Evolutionary conservation across 2,888 invertebrate genomes (phyloP).

Genomic region (Pterostichus niger): DNA sequence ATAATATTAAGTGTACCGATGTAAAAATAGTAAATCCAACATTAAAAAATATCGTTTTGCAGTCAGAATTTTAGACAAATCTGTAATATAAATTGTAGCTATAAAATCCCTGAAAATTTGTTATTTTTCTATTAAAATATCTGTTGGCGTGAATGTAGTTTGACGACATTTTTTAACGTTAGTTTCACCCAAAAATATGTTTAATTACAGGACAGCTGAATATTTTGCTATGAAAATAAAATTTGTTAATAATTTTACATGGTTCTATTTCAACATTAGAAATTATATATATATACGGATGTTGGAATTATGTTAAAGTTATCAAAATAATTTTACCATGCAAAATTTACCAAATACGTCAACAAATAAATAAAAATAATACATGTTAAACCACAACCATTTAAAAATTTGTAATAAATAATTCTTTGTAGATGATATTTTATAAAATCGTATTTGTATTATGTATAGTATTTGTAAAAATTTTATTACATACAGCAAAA

Average conservation of each 20-base stretch:
- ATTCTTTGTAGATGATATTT: constrained; percentile 6
- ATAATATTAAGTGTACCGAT: constrained; percentile 21
- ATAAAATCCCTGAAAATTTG: constrained; percentile 37
- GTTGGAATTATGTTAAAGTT: no score
- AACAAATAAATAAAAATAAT: constrained; percentile 43
- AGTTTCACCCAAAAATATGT: constrained; percentile 18
- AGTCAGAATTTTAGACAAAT: constrained; percentile 32
- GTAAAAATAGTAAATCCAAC: constrained; percentile 30
- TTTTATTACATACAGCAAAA: constrained; percentile 64
- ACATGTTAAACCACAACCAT: constrained; percentile 49
- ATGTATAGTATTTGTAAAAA: constrained; percentile 60
- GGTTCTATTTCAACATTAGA: constrained; percentile 14
- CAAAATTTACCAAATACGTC: constrained; percentile 27
- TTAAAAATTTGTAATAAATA: constrained; percentile 29
- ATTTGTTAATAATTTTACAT: constrained; percentile 20
- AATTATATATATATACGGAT: background rate
- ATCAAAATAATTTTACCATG: background rate
- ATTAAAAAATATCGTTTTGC: constrained; percentile 28
- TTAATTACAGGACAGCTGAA: constrained; percentile 56
- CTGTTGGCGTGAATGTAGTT: constrained; percentile 16
- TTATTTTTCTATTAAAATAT: constrained; percentile 25
- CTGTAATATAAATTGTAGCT: constrained; percentile 48
- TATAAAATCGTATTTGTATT: constrained; percentile 58
- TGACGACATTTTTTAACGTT: constrained; percentile 15
- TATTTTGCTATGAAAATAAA: constrained; percentile 56